Base-by-base conservation (phyloP, 1,140 invertebrate species). In the Drosophila oshimai region DNA sequence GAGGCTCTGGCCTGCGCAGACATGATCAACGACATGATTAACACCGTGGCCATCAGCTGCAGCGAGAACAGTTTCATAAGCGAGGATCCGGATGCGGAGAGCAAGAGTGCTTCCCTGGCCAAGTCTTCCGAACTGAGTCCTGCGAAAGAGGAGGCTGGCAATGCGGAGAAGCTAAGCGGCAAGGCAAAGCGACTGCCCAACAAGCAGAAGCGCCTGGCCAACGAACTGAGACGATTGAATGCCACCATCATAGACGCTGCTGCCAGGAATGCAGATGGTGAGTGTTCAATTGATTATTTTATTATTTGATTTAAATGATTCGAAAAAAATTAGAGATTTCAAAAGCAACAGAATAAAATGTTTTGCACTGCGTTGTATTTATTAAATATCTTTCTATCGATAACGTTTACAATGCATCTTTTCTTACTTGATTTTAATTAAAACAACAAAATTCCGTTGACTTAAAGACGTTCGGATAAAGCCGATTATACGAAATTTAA, bases 11-110 rank as follows among this genome's bases (percentile, higher is more conserved):
- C 42, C 9, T 90, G 89, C 36, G 90, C 90, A 4, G 76, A 90
- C 24, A 58, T 91, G 51, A 65, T 91, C 3, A 76, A 60, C 12
- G 89, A 90, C 4, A 90, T 91, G 84, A 91, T 91, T 9, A 89
- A 91, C 44, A 84, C 83, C 2, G 89, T 91, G n/a, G 90, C 90
- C 26, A 89, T 91, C 4, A 89, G 89, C 28, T 87, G 87, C 62
- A 90, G 89, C 46, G 90, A 91, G 22, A 89, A 90, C 18, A 89
- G 83, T 2, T 89, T 91, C 13, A 77, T 89, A 0, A 81, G 50
- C 13, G 39, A 55, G 15, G 90, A 91, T 71, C 74, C 83, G 0
- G 77, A 84, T 58, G 51, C 42, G 0, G 17, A 18, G 0, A 17
- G 4, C 5, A 13, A 6, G 0, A 17, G n/a, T 15, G 3, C 53